phyloP scores from a whole-genome alignment of 1,140 invertebrate species.

The Apolygus lucorum region DNA sequence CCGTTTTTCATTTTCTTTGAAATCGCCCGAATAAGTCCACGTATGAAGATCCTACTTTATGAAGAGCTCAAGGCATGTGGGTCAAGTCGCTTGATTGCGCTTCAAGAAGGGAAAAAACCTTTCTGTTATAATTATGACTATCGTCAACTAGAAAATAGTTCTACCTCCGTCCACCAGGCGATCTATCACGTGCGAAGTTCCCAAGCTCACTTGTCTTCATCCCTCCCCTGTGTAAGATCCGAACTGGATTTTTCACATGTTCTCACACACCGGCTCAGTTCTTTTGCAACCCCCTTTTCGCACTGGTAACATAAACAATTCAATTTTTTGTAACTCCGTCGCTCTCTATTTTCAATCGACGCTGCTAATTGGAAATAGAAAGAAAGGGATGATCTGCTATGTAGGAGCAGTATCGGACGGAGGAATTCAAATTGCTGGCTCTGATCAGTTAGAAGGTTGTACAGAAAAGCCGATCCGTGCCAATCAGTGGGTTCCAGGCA shows the following conservation, averaged over 20 bases:
- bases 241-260: background rate
- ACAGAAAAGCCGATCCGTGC: background rate
- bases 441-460: background rate
- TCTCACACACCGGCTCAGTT: conserved; percentile 3
- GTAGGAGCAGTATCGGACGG: background rate
- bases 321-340: background rate
- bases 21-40: background rate
- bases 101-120: background rate
- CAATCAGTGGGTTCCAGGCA: background rate
- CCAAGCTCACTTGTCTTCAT: conserved; percentile 15
- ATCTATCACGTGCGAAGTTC: conserved; percentile 15
- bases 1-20: no score
- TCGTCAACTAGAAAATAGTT: background rate
- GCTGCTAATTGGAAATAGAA: conserved; percentile 7
- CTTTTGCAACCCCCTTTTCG: background rate
- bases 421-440: background rate
- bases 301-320: background rate
- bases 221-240: background rate
- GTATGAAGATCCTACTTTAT: background rate
- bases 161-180: background rate
- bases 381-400: background rate
- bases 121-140: conserved; percentile 8
- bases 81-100: background rate
- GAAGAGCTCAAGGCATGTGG: background rate
- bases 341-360: background rate